These are phyloP conservation scores for Diploptera punctata DNA, from an alignment of 2,888 invertebrate genomes.

Conservation along the genomic window DNA sequence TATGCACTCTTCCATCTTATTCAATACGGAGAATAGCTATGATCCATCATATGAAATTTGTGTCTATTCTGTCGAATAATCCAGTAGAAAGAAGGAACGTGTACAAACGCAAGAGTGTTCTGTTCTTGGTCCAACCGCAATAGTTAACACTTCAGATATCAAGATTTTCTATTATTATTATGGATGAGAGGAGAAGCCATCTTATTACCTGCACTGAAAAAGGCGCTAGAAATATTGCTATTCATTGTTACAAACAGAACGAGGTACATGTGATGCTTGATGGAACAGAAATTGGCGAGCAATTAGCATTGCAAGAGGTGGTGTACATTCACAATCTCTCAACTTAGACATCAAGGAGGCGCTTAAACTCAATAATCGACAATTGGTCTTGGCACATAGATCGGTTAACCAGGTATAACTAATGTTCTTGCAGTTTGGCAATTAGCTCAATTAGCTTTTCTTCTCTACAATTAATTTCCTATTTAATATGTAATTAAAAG, in stretches of 20 bases:
- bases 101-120: constrained; percentile 17
- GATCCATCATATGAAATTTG: constrained; percentile 10
- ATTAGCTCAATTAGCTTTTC: background rate
- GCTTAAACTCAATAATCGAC: background rate
- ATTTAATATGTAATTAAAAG: too few species aligned
- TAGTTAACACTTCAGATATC: background rate
- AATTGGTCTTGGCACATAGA: background rate
- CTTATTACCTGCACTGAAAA: constrained; percentile 5
- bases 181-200: background rate
- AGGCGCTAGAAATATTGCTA: background rate
- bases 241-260: background rate
- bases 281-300: background rate
- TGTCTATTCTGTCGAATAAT: constrained; percentile 9
- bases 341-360: background rate
- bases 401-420: too few species aligned
- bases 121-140: background rate
- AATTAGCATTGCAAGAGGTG: background rate
- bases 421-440: background rate
- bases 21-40: background rate
- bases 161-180: background rate
- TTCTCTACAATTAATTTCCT: too few species aligned
- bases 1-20: background rate
- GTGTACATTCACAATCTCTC: background rate
- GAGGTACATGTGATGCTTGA: background rate
- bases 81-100: background rate